phyloP scores from a whole-genome alignment of 2,113 vertebrate species.

The Lophura nycthemera region DNA sequence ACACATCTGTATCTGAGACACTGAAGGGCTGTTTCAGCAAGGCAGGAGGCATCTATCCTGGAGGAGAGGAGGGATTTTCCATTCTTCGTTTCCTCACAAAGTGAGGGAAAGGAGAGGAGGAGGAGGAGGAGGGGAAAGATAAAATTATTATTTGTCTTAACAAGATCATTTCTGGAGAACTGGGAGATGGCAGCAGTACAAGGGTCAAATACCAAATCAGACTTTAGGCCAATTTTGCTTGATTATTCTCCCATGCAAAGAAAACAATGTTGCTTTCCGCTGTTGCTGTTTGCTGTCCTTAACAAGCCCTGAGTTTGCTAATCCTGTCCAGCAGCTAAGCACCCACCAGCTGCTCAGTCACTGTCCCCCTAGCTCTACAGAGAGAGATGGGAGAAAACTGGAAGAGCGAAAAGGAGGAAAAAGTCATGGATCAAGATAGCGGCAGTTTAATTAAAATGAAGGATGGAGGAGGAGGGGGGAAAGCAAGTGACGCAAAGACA shows the following conservation, averaged over 20 bases:
- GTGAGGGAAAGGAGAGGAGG: background rate
- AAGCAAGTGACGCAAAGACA: background rate
- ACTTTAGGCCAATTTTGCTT: background rate
- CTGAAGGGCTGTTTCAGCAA: background rate
- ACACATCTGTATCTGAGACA: background rate
- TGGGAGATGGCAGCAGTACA: background rate
- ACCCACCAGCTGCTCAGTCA: background rate
- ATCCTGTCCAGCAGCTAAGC: background rate
- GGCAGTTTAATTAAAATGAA: background rate
- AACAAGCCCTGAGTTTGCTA: background rate
- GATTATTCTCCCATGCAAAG: background rate
- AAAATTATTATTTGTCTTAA: background rate
- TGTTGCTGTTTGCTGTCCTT: background rate
- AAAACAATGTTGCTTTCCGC: background rate
- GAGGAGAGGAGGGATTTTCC: background rate
- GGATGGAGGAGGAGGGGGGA: background rate
- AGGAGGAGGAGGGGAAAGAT: background rate
- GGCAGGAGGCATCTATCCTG: background rate
- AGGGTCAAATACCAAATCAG: background rate
- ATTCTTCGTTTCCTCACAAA: background rate
- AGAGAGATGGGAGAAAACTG: background rate
- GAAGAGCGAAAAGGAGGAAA: background rate
- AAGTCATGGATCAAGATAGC: background rate
- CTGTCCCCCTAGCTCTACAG: background rate
- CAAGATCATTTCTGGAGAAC: background rate